Percentiles rank a stretch among this genome's conserved stretches.
These are phyloP conservation scores for Acronicta aceris DNA, from an alignment of 2,888 invertebrate genomes.

Conservation along the genomic window DNA sequence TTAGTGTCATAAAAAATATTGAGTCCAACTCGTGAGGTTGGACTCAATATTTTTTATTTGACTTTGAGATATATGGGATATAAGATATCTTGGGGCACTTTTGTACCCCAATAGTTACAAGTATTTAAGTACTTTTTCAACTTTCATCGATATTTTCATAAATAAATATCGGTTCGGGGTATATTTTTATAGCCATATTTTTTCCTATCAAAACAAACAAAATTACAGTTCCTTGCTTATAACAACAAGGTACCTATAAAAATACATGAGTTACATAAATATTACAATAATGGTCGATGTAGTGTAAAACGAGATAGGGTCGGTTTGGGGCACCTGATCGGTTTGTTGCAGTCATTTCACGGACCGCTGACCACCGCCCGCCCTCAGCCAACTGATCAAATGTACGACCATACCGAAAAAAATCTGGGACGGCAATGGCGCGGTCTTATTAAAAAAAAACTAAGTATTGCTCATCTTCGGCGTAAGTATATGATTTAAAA, in stretches of 20 bases:
- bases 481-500: too few relatives aligned
- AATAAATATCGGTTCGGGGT: neutral
- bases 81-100: too few relatives aligned
- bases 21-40: neutral
- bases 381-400: neutral
- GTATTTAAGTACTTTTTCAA: neutral
- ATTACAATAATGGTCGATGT: constrained; percentile 24
- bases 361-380: constrained; percentile 13
- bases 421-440: too few relatives aligned
- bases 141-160: neutral
- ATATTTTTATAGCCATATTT: neutral
- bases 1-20: constrained; percentile 19
- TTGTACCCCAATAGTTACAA: neutral
- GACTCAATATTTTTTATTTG: neutral
- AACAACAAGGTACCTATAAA: neutral
- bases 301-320: constrained; percentile 25
- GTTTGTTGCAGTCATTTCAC: constrained; percentile 20
- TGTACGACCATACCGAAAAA: neutral
- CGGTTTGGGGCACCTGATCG: constrained; percentile 3
- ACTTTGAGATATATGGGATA: too few relatives aligned
- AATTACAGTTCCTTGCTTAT: neutral
- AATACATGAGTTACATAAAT: constrained; percentile 19
- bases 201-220: neutral
- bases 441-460: too few relatives aligned
- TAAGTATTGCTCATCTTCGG: too few relatives aligned